These are phyloP conservation scores for Sakesphorus luctuosus DNA, from an alignment of 2,113 vertebrate species.

Conservation along the genomic window DNA sequence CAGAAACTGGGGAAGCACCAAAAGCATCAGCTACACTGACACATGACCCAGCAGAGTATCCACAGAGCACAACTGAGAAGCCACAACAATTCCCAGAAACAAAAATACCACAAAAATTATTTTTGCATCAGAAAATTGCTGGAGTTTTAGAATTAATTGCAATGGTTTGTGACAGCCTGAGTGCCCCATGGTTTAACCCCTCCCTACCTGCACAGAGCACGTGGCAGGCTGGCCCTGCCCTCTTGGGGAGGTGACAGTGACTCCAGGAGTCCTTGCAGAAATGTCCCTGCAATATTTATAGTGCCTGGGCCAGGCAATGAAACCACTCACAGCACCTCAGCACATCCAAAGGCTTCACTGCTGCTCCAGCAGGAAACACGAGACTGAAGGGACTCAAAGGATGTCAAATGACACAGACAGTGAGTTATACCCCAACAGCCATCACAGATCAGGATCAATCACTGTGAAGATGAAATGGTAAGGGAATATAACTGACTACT, in stretches of 20 bases:
- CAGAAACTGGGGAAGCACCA: neutral
- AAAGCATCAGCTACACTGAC: neutral
- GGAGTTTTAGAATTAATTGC: neutral
- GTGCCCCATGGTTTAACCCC: neutral
- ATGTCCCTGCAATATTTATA: constrained; percentile 44
- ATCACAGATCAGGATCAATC: accelerated
- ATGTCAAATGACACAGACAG: accelerated
- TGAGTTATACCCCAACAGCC: neutral
- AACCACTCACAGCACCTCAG: neutral
- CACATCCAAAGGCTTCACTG: neutral
- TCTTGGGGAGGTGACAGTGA: constrained; percentile 27
- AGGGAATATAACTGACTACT: accelerated
- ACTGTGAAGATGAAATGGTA: neutral
- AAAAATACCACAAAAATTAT: accelerated
- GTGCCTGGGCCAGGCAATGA: neutral
- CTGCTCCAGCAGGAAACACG: neutral
- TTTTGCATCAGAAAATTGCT: neutral
- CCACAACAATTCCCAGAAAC: neutral
- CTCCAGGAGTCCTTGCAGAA: constrained; percentile 52
- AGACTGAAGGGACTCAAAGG: neutral
- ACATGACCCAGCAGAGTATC: accelerated
- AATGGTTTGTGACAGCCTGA: accelerated
- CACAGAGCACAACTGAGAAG: neutral
- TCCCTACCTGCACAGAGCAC: neutral
- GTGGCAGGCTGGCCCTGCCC: neutral